phyloP scores from a whole-genome alignment of 64 coral and sea anemone species.

The Cladopsammia gracilis region DNA sequence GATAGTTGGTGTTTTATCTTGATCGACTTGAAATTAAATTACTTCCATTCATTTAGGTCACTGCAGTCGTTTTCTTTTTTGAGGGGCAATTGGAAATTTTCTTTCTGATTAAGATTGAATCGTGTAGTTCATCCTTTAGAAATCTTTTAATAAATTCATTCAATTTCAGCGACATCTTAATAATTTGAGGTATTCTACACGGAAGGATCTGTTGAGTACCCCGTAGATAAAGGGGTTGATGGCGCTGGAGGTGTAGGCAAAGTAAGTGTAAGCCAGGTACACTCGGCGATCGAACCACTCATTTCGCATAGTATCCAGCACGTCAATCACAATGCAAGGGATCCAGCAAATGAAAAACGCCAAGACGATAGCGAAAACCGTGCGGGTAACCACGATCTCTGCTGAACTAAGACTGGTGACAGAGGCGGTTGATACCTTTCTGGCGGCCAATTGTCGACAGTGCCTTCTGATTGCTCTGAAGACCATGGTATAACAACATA shows the following conservation, averaged over 20 bases:
- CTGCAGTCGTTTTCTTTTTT: too few relatives aligned
- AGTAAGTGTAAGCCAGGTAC: constrained; percentile 65
- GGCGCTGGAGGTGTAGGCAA: constrained; percentile 71
- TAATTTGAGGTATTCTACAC: constrained; percentile 36
- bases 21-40: too few relatives aligned
- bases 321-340: constrained; percentile 71
- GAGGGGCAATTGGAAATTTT: too few relatives aligned
- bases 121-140: too few relatives aligned
- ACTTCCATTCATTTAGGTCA: too few relatives aligned
- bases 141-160: too few relatives aligned
- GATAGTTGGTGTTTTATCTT: too few relatives aligned
- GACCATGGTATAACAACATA: constrained; percentile 80
- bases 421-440: not conserved
- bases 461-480: constrained; percentile 73
- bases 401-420: constrained; percentile 1
- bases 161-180: constrained; percentile 29
- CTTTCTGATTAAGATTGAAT: too few relatives aligned
- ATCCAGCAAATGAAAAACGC: constrained; percentile 77
- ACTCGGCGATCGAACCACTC: constrained; percentile 61
- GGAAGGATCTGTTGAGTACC: constrained; percentile 66
- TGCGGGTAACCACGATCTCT: constrained; percentile 64
- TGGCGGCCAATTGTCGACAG: constrained; percentile 8
- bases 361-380: constrained; percentile 50
- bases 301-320: constrained; percentile 36
- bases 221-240: constrained; percentile 75